A percentile compares a stretch with the other conserved stretches of the same genome.
These are phyloP conservation scores for Drosophila albomicans DNA, from an alignment of 1,140 invertebrate genomes.

Conservation along the genomic window DNA sequence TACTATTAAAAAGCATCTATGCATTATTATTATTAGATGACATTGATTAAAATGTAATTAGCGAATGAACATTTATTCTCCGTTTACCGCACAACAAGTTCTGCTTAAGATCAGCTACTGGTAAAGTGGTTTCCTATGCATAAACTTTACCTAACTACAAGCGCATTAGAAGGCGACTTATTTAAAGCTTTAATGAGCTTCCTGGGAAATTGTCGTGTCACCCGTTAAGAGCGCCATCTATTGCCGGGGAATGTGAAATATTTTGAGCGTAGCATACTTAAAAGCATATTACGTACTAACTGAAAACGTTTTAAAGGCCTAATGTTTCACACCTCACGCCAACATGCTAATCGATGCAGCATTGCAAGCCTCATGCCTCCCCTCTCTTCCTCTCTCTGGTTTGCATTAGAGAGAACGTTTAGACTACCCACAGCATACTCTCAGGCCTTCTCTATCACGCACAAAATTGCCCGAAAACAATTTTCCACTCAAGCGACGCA, in stretches of 20 bases:
- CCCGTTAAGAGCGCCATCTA: conserved; percentile 22
- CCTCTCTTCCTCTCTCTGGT: not conserved
- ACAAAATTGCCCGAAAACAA: conserved; percentile 75
- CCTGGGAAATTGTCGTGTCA: not conserved
- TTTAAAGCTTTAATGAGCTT: conserved; percentile 15
- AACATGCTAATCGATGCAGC: conserved; percentile 44
- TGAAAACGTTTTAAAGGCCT: conserved; percentile 51
- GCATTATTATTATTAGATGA: no score
- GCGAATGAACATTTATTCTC: no score
- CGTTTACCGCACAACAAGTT: no score
- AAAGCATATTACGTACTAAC: conserved; percentile 40
- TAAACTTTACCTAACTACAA: not conserved
- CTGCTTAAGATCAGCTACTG: no score
- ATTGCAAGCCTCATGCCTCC: not conserved
- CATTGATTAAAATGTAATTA: no score
- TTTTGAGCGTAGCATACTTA: conserved; percentile 22
- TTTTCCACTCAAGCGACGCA: conserved; percentile 76
- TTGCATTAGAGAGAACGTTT: conserved; percentile 19
- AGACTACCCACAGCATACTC: conserved; percentile 57
- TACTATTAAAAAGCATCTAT: no score
- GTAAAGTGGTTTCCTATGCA: not conserved
- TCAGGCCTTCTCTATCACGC: conserved; percentile 36
- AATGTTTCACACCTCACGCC: conserved; percentile 50
- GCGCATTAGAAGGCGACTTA: not conserved
- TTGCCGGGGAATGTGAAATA: conserved; percentile 4